Conservation (phyloP, 1,140 invertebrate genomes). For the Zaprionus lachaisei region DNA sequence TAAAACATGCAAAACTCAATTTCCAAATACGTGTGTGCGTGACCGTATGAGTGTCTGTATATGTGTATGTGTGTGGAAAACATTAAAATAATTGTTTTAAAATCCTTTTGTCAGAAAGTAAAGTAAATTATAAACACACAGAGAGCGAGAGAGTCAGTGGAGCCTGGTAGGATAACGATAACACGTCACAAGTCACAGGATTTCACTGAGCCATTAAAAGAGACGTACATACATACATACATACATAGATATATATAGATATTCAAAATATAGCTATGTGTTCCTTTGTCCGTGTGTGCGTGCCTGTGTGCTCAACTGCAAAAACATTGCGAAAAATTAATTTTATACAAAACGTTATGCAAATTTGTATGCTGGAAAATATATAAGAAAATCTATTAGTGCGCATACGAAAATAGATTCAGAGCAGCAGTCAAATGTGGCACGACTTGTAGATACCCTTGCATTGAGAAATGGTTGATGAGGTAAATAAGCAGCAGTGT, state of each 20-base stretch:
- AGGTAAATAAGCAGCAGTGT: not conserved
- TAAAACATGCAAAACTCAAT: slow-evolving; percentile 72
- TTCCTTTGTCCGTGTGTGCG: slow-evolving; percentile 12
- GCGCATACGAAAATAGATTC: slow-evolving; percentile 41
- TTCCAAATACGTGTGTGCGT: slow-evolving; percentile 39
- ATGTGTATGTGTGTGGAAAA: slow-evolving; percentile 61
- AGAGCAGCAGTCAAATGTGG: not conserved
- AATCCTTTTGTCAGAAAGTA: slow-evolving; percentile 83
- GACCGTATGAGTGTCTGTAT: slow-evolving; percentile 1
- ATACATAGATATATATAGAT: not conserved
- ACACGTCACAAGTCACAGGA: slow-evolving; percentile 78
- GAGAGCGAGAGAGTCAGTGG: slow-evolving; percentile 46
- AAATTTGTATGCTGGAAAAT: slow-evolving; percentile 46
- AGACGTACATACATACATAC: slow-evolving; percentile 13
- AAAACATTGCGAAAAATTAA: slow-evolving; percentile 75
- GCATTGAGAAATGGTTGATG: not conserved
- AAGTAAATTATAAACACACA: slow-evolving; percentile 83
- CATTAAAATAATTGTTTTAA: slow-evolving; percentile 84
- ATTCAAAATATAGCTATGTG: not conserved
- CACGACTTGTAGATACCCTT: slow-evolving; percentile 13
- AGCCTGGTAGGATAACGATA: slow-evolving; percentile 69
- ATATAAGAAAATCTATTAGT: slow-evolving; percentile 64
- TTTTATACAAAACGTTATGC: slow-evolving; percentile 64
- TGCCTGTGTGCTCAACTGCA: slow-evolving; percentile 54
- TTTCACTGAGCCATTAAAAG: slow-evolving; percentile 72